Percentiles rank a stretch among this genome's conserved stretches.
Evolutionary conservation across 2,113 vertebrate genomes (phyloP).

Genomic region (Microcebus tavaratra): DNA sequence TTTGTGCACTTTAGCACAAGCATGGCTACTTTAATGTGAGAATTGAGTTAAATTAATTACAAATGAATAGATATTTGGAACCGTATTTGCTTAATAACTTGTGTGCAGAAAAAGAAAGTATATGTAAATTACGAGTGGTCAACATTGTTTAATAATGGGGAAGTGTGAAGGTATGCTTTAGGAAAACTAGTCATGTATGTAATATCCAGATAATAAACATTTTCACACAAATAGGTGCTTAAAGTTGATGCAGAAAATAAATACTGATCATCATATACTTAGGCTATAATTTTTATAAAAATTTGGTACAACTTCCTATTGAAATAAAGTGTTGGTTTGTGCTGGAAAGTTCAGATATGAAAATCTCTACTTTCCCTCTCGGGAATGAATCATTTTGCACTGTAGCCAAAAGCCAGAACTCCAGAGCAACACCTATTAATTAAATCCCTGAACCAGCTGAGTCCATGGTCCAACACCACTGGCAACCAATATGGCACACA

Average conservation of each 20-base stretch:
- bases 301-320: neutral
- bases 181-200: neutral
- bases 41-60: neutral
- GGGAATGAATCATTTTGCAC: conserved; percentile 68
- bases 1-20: neutral
- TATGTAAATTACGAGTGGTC: neutral
- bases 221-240: neutral
- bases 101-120: neutral
- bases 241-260: neutral
- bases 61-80: neutral
- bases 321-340: neutral
- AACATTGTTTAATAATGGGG: neutral
- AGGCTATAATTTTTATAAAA: neutral
- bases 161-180: neutral
- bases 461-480: neutral
- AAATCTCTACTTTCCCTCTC: conserved; percentile 32
- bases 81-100: neutral
- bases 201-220: neutral
- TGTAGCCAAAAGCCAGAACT: conserved; percentile 14
- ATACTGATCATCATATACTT: neutral
- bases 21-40: neutral
- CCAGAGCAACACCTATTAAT: conserved; percentile 70
- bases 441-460: neutral
- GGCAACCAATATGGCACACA: neutral
- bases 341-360: conserved; percentile 42